phyloP scores from a whole-genome alignment of 1,140 invertebrate species.

The Piezodorus guildinii region DNA sequence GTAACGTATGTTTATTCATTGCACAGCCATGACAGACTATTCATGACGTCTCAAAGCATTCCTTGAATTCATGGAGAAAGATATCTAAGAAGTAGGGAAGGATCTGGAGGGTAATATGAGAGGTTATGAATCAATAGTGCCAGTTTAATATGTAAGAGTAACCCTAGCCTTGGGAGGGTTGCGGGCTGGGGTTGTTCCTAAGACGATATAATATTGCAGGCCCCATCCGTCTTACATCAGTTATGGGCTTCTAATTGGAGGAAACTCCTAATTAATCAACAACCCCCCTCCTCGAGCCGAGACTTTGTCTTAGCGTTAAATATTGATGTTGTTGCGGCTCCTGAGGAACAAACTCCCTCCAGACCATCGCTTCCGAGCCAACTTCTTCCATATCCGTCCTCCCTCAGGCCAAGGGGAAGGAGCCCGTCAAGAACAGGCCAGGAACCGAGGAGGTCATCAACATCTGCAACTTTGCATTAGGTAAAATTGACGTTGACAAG shows the following conservation, averaged over 20 bases:
- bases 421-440: too few species aligned
- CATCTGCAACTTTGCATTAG: too few species aligned
- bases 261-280: slow-evolving; percentile 27
- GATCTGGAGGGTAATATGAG: background rate
- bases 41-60: too few species aligned
- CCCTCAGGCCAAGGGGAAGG: slow-evolving; percentile 8
- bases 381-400: slow-evolving; percentile 22
- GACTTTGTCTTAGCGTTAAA: slow-evolving; percentile 23
- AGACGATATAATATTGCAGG: slow-evolving; percentile 14
- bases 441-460: too few species aligned
- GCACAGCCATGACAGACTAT: too few species aligned
- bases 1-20: too few species aligned
- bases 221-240: slow-evolving; percentile 27
- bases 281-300: slow-evolving; percentile 8
- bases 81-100: background rate
- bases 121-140: background rate
- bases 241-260: slow-evolving; percentile 24
- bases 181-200: background rate
- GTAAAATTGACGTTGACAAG: too few species aligned
- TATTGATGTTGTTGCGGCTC: slow-evolving; percentile 22
- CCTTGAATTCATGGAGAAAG: too few species aligned
- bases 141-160: slow-evolving; percentile 15
- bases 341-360: background rate
- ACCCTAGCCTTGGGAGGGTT: background rate
- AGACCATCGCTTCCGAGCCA: background rate